phyloP scores from a whole-genome alignment of 1,140 invertebrate species.

The Eupristina koningsbergeri region DNA sequence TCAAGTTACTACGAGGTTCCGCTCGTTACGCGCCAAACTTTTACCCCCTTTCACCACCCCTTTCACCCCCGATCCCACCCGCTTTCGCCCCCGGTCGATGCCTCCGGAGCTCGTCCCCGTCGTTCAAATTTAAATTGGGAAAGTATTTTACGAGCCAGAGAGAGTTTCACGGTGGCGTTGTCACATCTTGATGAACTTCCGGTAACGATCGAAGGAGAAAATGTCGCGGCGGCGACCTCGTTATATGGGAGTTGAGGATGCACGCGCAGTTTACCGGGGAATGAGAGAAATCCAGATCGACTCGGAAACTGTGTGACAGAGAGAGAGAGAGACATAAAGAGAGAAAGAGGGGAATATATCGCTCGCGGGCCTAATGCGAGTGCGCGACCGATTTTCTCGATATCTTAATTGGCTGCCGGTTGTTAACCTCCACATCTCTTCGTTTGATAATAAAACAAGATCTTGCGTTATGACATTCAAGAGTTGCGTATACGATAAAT shows the following conservation, averaged over 20 bases:
- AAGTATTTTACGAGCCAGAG: conserved; percentile 72
- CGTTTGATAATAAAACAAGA: conserved; percentile 26
- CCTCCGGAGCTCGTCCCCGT: conserved; percentile 56
- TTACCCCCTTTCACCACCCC: not conserved
- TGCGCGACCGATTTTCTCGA: conserved; percentile 39
- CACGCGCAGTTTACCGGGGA: conserved; percentile 9
- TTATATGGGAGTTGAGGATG: conserved; percentile 34
- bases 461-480: not conserved
- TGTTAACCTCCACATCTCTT: conserved; percentile 12
- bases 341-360: not conserved
- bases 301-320: too few species aligned
- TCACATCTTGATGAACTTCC: conserved; percentile 74
- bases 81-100: not conserved
- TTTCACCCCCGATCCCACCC: not conserved
- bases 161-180: conserved; percentile 73
- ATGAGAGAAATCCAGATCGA: too few species aligned
- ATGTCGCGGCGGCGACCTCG: conserved; percentile 41
- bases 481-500: not conserved
- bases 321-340: too few species aligned
- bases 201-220: conserved; percentile 66
- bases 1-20: conserved; percentile 67
- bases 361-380: conserved; percentile 30
- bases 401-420: conserved; percentile 50
- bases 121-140: conserved; percentile 74
- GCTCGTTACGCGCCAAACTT: conserved; percentile 71